Conservation (phyloP, 2,888 invertebrate genomes). For the Aelia acuminata region DNA sequence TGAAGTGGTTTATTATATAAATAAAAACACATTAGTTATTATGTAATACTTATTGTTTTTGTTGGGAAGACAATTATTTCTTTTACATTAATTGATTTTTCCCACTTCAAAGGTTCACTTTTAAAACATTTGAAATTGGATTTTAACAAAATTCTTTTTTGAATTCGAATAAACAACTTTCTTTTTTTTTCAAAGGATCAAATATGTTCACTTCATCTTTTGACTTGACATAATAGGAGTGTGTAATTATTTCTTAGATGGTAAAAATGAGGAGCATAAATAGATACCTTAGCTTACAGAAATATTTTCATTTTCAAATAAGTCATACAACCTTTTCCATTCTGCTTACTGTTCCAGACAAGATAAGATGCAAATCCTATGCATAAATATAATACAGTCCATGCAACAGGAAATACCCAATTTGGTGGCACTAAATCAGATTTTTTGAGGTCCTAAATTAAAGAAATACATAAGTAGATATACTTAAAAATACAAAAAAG, state of each 20-base stretch:
- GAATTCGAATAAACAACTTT: too few species aligned
- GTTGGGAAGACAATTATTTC: not conserved
- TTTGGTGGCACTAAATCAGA: slow-evolving; percentile 86
- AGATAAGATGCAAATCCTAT: slow-evolving; percentile 90
- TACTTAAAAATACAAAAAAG: not conserved
- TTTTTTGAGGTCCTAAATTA: slow-evolving; percentile 75
- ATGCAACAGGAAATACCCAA: slow-evolving; percentile 83
- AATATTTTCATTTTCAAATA: not conserved
- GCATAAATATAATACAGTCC: slow-evolving; percentile 82
- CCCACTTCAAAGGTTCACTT: not conserved
- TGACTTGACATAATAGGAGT: too few species aligned
- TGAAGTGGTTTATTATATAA: not conserved
- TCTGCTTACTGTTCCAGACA: slow-evolving; percentile 73
- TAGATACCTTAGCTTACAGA: too few species aligned
- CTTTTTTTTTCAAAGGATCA: too few species aligned
- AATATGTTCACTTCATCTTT: too few species aligned
- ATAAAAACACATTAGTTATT: not conserved
- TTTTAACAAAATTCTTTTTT: not conserved
- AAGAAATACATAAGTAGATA: not conserved
- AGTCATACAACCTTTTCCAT: not conserved
- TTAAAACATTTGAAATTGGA: not conserved
- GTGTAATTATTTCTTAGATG: too few species aligned
- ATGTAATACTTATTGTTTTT: not conserved
- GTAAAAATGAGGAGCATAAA: not conserved
- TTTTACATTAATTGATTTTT: not conserved